These are phyloP conservation scores for Trisateles emortualis DNA, from an alignment of 2,888 invertebrate species.

Conservation along the genomic window DNA sequence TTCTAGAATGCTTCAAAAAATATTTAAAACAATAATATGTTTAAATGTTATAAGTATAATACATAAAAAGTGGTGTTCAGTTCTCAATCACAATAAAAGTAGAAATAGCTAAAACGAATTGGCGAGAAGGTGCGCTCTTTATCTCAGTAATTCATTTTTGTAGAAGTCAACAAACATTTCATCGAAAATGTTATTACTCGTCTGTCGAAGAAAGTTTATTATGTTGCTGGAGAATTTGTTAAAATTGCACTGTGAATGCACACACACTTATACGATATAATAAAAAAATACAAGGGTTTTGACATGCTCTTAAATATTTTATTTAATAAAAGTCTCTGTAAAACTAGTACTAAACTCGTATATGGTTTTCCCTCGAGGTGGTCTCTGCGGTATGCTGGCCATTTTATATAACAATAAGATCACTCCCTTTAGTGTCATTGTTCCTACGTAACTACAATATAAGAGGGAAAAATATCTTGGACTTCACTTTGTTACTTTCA, in stretches of 20 bases:
- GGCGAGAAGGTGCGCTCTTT: background rate
- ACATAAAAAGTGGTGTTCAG: no score
- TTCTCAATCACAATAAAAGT: no score
- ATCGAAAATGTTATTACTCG: background rate
- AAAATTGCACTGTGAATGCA: no score
- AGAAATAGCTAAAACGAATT: background rate
- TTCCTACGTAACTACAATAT: conserved; percentile 28
- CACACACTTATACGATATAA: background rate
- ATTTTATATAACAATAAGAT: conserved; percentile 22
- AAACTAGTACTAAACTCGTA: conserved; percentile 6
- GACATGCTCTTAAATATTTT: background rate
- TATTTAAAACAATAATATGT: no score
- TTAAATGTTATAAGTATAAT: no score
- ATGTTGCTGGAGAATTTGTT: background rate
- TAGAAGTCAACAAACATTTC: background rate
- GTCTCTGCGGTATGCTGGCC: conserved; percentile 2
- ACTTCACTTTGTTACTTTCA: conserved; percentile 9
- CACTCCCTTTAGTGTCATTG: conserved; percentile 21
- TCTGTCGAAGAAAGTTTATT: background rate
- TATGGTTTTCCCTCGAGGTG: conserved; percentile 1
- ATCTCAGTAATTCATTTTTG: background rate
- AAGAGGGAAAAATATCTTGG: conserved; percentile 18
- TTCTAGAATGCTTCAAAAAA: no score
- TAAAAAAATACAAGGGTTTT: background rate
- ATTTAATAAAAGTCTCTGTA: conserved; percentile 5